phyloP scores from a whole-genome alignment of 2,888 invertebrate species.

The Lasioglossum marginatum region DNA sequence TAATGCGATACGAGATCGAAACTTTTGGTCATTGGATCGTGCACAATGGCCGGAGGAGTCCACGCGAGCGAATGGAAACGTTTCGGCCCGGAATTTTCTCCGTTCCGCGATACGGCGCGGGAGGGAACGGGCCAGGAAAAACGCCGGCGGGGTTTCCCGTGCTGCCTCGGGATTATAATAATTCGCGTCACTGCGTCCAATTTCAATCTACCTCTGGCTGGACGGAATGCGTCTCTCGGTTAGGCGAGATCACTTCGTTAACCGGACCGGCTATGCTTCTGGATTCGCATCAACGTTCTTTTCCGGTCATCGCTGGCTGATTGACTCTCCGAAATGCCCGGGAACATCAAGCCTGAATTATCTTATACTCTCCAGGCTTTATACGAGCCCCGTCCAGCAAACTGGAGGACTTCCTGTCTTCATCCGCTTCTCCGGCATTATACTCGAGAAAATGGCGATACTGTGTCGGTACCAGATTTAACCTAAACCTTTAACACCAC shows the following conservation, averaged over 20 bases:
- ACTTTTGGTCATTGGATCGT: slow-evolving; percentile 21
- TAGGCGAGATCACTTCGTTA: slow-evolving; percentile 62
- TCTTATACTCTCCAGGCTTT: background rate
- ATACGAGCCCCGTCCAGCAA: background rate
- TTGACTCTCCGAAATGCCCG: background rate
- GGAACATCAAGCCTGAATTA: slow-evolving; percentile 28
- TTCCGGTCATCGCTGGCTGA: slow-evolving; percentile 31
- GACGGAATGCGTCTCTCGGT: slow-evolving; percentile 48
- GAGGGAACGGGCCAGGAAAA: slow-evolving; percentile 45
- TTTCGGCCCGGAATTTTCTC: slow-evolving; percentile 55
- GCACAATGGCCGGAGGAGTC: slow-evolving; percentile 44
- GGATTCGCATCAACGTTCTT: slow-evolving; percentile 36
- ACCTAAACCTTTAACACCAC: too few relatives aligned
- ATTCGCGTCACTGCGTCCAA: slow-evolving; percentile 82
- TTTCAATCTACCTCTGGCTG: slow-evolving; percentile 79
- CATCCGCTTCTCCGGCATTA: background rate
- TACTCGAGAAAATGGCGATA: background rate
- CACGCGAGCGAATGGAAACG: slow-evolving; percentile 49
- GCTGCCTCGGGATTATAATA: slow-evolving; percentile 80
- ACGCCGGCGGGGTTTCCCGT: slow-evolving; percentile 48
- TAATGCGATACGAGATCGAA: slow-evolving; percentile 7
- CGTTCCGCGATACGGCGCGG: slow-evolving; percentile 34
- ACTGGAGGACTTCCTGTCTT: background rate
- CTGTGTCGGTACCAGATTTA: background rate
- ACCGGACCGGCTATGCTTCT: slow-evolving; percentile 37